Evolutionary conservation across 2,113 vertebrate genomes (phyloP).

Genomic region (Forbesichthys papilliferus): DNA sequence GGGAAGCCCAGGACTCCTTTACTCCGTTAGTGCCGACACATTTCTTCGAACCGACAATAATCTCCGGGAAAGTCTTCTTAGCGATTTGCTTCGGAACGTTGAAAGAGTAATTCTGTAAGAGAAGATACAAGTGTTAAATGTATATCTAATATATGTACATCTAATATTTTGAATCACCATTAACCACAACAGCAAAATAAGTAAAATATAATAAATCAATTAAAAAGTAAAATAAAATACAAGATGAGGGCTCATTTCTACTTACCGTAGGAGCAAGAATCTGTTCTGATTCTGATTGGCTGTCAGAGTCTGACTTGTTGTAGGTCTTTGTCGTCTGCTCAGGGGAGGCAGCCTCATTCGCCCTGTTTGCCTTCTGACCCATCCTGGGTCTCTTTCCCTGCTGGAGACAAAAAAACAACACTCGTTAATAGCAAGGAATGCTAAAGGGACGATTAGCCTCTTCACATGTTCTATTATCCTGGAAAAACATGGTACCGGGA

Average conservation of each 20-base stretch:
- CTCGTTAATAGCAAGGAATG: too few species aligned
- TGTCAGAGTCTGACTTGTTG: slow-evolving; percentile 8
- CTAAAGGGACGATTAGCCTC: too few species aligned
- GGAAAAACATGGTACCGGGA: too few species aligned
- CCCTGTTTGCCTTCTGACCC: neutral
- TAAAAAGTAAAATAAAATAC: too few species aligned
- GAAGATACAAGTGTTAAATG: neutral
- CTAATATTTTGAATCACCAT: too few species aligned
- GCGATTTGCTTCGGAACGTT: slow-evolving; percentile 21
- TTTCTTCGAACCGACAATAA: neutral
- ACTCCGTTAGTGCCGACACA: slow-evolving; percentile 26
- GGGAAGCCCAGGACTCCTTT: slow-evolving; percentile 45
- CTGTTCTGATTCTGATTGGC: slow-evolving; percentile 13
- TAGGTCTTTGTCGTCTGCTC: slow-evolving; percentile 3
- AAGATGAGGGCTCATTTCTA: too few species aligned
- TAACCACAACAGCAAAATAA: too few species aligned
- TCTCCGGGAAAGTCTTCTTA: slow-evolving; percentile 17
- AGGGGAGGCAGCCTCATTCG: slow-evolving; percentile 1
- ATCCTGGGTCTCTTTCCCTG: slow-evolving; percentile 14
- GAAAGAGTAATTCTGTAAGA: slow-evolving; percentile 2
- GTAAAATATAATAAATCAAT: too few species aligned
- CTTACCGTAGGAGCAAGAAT: slow-evolving; percentile 9
- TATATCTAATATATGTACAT: too few species aligned
- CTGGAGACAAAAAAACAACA: neutral
- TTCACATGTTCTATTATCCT: too few species aligned